Evolutionary conservation across 2,888 invertebrate genomes (phyloP), one percentile per base, ranked within the genome.

Genomic region (Drosophila fungiperda): DNA sequence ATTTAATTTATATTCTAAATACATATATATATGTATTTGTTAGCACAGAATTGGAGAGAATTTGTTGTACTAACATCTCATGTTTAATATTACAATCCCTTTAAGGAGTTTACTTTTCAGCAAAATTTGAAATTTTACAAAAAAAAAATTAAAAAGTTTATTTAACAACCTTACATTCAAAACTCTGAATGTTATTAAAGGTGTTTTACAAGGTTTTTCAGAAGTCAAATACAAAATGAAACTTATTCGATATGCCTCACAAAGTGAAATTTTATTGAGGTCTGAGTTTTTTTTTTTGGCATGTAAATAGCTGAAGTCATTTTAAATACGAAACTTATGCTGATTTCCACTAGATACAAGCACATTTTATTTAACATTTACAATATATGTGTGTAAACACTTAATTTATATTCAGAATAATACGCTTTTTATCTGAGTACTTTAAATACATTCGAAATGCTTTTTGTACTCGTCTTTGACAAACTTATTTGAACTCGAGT

Each of bases 321-420:
- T 42, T 33, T 11, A 36, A 32, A 40, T 57, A 50, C 11, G 55
- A 38, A 23, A 29, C 55, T 38, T 49, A 74, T 23, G 38, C 9
- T 11, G 9, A 15, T 42, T 33, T 50, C 12, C 36, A 29, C 9
- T 23, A 52, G 8, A n/a, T 59, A n/a, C 38, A 67, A 42, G 6
- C n/a, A 32, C 55, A 29, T 60, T 45, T 42, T 20, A 48, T 42
- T 65, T 33, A 64, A 49, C 38, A 59, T 45, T 42, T 36, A 52
- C 36, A 45, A 26, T 48, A 23, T 15, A 36, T 35, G 11, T 35
- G 35, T 59, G 59, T 26, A 59, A 65, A 48, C 45, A 52, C 53
- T 85, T 73, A 20, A 40, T 64, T 70, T 81, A 73, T 78, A 42
- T 82, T 85, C 83, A 85, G 85, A 85, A 85, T 88, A 73, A 76